Base-by-base conservation (phyloP, 2,888 invertebrate species). In the Hesperia comma region DNA sequence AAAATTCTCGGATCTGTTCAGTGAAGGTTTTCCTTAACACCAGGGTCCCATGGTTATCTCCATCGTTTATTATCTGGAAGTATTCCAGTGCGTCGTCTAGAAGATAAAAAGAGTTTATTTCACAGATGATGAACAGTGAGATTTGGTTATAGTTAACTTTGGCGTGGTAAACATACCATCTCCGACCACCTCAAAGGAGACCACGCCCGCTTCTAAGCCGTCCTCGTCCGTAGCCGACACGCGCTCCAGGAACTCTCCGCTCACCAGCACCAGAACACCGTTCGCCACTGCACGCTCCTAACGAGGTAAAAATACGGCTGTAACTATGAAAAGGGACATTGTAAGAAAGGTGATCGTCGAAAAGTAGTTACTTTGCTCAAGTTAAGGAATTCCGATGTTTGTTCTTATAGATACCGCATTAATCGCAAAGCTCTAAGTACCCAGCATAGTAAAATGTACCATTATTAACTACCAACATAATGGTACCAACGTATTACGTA, bases 161-260 rank as follows among this genome's bases (percentile, higher is more conserved):
- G 10, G 1, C 37, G 37, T 37, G 46, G 6, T 6, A 15, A 7
- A 17, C 49, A 8, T 75, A 93, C 94, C 86, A 63, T 89, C 73
- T 5, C 88, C 90, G 0, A 72, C 70, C 2, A 94, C 79, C 41
- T 81, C 76, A 75, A 94, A 94, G 10, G 83, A 86, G 15, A 94
- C 93, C 6, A 79, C 74, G 54, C 94, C 95, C 51, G 94, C 95
- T 19, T 90, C 80, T 0, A 94, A 89, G 0, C 93, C 93, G 74
- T 95, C 94, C 21, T 91, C 87, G 76, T 95, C 95, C 0, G 86
- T 90, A 0, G 94, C 95, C 17, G 80, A 67, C 41, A 95, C 85
- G 6, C 87, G 78, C 10, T 82, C 80, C 40, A 95, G 73, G 60
- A 81, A 78, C 6, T 80, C 81, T 0, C 84, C 85, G 49, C 90